These are phyloP conservation scores for Chaetodon trifascialis DNA, from an alignment of 2,113 vertebrate genomes.

Conservation along the genomic window DNA sequence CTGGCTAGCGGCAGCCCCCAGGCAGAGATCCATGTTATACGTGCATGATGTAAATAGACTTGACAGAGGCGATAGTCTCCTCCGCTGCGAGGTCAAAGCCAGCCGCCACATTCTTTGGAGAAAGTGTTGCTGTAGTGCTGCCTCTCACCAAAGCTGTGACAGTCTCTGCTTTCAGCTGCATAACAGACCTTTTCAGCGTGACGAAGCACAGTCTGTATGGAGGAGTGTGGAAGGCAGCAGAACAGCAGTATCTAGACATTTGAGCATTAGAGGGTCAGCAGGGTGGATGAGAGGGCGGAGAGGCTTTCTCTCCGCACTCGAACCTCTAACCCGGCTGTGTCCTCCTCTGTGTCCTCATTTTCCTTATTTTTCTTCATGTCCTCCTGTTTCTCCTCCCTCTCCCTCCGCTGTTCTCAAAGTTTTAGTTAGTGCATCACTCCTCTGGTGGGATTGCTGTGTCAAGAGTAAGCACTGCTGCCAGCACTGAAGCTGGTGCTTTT, in stretches of 20 bases:
- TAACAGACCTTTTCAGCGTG: constrained; percentile 37
- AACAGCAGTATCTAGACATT: constrained; percentile 15
- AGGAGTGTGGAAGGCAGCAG: background rate
- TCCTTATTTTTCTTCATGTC: background rate
- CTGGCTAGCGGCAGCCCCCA: background rate
- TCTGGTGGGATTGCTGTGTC: constrained; percentile 19
- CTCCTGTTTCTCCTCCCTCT: background rate
- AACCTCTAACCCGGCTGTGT: constrained; percentile 17
- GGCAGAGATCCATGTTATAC: constrained; percentile 18
- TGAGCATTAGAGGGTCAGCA: constrained; percentile 15
- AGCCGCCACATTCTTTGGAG: constrained; percentile 39
- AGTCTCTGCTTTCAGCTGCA: constrained; percentile 28
- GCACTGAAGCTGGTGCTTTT: background rate
- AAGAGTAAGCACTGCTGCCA: background rate
- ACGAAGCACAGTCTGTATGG: constrained; percentile 1
- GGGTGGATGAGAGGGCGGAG: background rate
- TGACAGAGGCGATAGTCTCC: constrained; percentile 49
- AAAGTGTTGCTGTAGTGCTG: constrained; percentile 37
- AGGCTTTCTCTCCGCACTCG: background rate
- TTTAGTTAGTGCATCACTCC: background rate
- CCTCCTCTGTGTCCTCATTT: background rate
- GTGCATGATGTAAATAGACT: constrained; percentile 34
- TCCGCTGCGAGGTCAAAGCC: constrained; percentile 49
- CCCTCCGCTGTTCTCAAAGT: background rate
- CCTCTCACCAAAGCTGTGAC: constrained; percentile 29